Conservation (phyloP, 2,888 invertebrate genomes). For the Crepidodera aurea region DNA sequence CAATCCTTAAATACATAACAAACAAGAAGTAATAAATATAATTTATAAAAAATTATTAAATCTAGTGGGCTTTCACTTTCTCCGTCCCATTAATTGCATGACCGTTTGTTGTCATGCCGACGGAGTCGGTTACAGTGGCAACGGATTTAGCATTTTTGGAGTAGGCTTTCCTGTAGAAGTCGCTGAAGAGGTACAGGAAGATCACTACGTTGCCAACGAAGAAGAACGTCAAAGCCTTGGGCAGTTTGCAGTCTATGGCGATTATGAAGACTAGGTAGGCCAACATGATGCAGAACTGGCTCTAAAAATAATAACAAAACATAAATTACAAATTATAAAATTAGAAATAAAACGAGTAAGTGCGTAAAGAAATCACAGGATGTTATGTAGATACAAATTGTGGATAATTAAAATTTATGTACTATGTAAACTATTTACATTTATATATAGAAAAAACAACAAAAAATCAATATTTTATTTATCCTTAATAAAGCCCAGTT, state of each 20-base stretch:
- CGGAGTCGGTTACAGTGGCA: not conserved
- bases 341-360: too few relatives aligned
- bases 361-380: too few relatives aligned
- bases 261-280: constrained; percentile 73
- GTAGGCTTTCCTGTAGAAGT: constrained; percentile 70
- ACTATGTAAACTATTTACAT: too few relatives aligned
- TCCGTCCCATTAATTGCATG: not conserved
- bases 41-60: constrained; percentile 9
- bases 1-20: constrained; percentile 20
- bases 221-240: constrained; percentile 73
- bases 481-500: too few relatives aligned
- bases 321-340: constrained; percentile 8
- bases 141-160: constrained; percentile 4
- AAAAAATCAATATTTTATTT: too few relatives aligned
- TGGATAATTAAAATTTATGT: too few relatives aligned
- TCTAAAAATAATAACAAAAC: constrained; percentile 65
- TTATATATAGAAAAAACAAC: too few relatives aligned
- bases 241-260: constrained; percentile 74
- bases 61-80: constrained; percentile 28
- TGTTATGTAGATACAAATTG: too few relatives aligned
- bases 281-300: constrained; percentile 80
- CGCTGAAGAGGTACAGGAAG: constrained; percentile 80
- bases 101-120: constrained; percentile 4
- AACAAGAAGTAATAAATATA: constrained; percentile 27
- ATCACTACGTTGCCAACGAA: constrained; percentile 73